Evolutionary conservation across 2,113 vertebrate genomes (phyloP).

Genomic region (Pardalotus punctatus): DNA sequence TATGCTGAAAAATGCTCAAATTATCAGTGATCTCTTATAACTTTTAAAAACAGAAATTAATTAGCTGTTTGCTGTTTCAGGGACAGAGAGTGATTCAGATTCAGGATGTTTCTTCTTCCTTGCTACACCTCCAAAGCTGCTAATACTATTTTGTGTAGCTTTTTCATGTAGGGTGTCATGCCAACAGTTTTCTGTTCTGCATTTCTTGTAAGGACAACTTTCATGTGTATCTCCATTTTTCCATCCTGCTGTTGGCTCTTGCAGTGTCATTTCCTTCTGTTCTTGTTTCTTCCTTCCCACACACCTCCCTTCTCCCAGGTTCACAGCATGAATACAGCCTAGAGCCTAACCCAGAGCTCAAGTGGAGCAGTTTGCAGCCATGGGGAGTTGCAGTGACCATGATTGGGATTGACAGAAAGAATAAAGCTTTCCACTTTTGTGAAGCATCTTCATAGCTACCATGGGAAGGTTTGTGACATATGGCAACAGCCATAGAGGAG

Average conservation of each 20-base stretch:
- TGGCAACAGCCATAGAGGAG: background rate
- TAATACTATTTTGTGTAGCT: background rate
- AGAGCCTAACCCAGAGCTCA: background rate
- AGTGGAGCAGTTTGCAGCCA: background rate
- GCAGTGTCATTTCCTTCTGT: background rate
- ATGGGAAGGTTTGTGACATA: background rate
- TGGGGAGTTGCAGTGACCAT: background rate
- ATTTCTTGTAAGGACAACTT: background rate
- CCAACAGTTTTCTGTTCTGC: background rate
- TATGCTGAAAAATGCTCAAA: background rate
- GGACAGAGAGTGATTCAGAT: background rate
- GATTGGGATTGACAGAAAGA: background rate
- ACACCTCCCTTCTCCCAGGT: background rate
- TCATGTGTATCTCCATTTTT: background rate
- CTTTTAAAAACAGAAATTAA: background rate
- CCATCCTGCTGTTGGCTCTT: background rate
- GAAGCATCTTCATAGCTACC: background rate
- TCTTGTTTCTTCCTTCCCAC: constrained; percentile 17
- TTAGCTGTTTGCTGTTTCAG: background rate
- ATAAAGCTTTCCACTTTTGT: background rate
- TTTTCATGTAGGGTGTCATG: background rate
- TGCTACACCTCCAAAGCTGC: background rate
- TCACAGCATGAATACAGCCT: background rate
- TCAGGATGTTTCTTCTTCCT: constrained; percentile 12
- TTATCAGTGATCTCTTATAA: background rate